Evolutionary conservation across 1,140 invertebrate species (phyloP).

Genomic region (Propsilocerus akamusi): DNA sequence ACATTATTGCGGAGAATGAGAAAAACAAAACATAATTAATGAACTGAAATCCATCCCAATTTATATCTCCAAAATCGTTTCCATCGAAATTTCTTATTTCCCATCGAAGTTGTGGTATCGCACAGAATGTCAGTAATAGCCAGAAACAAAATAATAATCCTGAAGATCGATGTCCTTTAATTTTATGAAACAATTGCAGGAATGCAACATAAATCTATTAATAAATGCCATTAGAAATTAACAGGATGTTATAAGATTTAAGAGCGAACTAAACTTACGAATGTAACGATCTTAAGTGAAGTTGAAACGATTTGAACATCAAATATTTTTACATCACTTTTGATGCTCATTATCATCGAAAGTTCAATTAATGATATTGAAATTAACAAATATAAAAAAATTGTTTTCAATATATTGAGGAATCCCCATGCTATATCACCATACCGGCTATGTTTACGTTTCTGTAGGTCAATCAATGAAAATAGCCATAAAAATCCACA

Average conservation of each 20-base stretch:
- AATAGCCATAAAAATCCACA: constrained; percentile 69
- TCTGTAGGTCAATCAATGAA: constrained; percentile 54
- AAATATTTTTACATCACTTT: constrained; percentile 28
- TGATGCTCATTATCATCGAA: constrained; percentile 32
- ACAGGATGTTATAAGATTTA: not conserved
- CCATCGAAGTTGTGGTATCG: constrained; percentile 45
- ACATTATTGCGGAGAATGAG: constrained; percentile 42
- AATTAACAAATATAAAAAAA: no score
- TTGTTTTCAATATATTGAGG: constrained; percentile 60
- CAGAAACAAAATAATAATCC: constrained; percentile 72
- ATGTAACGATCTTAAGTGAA: constrained; percentile 45
- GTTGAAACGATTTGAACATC: constrained; percentile 48
- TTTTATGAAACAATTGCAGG: constrained; percentile 52
- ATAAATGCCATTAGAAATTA: constrained; percentile 9
- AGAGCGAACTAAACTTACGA: constrained; percentile 44
- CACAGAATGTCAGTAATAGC: constrained; percentile 46
- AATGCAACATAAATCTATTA: constrained; percentile 44
- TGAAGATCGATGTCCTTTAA: constrained; percentile 59
- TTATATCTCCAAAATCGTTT: not conserved
- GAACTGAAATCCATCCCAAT: constrained; percentile 32
- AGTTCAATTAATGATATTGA: no score
- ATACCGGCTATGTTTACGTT: constrained; percentile 53
- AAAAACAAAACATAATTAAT: constrained; percentile 62
- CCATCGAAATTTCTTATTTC: constrained; percentile 26
- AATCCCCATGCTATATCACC: constrained; percentile 65